Base-by-base conservation (phyloP, 2,113 vertebrate species). In the Garra rufa region DNA sequence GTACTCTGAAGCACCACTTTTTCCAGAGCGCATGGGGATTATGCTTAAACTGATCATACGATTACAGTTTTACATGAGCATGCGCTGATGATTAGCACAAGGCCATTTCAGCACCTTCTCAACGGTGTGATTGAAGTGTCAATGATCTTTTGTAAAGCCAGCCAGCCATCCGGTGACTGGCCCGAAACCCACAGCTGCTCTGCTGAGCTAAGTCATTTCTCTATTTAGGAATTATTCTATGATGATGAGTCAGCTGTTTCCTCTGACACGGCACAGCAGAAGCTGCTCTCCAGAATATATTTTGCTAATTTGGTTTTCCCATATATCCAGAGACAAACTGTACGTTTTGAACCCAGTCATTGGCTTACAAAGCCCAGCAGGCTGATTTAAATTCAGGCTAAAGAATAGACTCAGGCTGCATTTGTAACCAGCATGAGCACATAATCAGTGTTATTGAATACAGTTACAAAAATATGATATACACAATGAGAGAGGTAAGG, bases 151-250 rank as follows among this genome's bases (percentile, higher is more conserved):
- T 84, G 74, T 76, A 55, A 88, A 88, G 21, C 34, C 78, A 19
- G 57, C n/a, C 34, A 61, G 76, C 19, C 26, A 44, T 80, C 46
- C 59, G 13, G 15, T 52, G 67, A 63, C 14, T 78, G 46, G 71
- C 30, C 14, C 44, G 63, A 87, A 83, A 19, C 69, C 55, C 44
- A 52, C 57, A 75, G 59, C 69, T 76, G 44, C 75, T 87, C 76
- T 88, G 85, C 87, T 88, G 85, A 85, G 85, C 79, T 63, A 63
- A 85, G 79, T 57, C 79, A 78, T 88, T 86, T 83, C 83, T 85
- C 63, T 84, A 85, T 83, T 85, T 83, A 85, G 76, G 74, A 83
- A 89, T 89, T 81, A 85, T 81, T 85, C 70, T 69, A 41, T 28
- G 26, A 70, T 83, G 80, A 85, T 89, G 83, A 89, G 61, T 89